Evolutionary conservation across 92 coral and sea anemone species (phyloP).

Genomic region (Ricordea florida): DNA sequence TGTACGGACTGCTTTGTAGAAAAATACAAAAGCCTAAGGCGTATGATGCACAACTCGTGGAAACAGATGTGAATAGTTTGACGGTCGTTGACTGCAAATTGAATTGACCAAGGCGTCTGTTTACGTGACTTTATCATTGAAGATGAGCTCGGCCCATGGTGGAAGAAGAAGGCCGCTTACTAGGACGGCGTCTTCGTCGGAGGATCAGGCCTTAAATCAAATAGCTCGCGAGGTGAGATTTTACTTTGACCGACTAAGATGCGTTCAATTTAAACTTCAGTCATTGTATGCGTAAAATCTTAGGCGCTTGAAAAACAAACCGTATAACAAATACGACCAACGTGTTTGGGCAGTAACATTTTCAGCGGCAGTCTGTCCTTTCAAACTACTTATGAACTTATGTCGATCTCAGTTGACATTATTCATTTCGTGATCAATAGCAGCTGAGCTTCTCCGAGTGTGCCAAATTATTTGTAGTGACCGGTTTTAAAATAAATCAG

Average conservation of each 20-base stretch:
- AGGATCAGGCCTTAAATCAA: slow-evolving; percentile 97
- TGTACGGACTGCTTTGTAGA: slow-evolving; percentile 33
- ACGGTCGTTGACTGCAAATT: slow-evolving; percentile 62
- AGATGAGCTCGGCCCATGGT: slow-evolving; percentile 88
- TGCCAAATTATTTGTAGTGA: too few species aligned
- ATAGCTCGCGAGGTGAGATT: slow-evolving; percentile 97
- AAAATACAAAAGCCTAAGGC: slow-evolving; percentile 24
- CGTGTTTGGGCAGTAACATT: too few species aligned
- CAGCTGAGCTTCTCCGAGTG: too few species aligned
- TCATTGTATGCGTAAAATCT: too few species aligned
- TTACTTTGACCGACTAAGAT: too few species aligned
- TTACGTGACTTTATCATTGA: slow-evolving; percentile 35
- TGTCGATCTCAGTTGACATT: too few species aligned
- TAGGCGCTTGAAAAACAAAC: too few species aligned
- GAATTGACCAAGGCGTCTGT: slow-evolving; percentile 35
- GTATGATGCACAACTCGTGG: slow-evolving; percentile 53
- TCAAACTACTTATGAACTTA: too few species aligned
- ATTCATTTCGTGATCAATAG: too few species aligned
- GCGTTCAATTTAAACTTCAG: neutral
- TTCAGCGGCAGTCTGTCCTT: too few species aligned
- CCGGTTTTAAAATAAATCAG: too few species aligned
- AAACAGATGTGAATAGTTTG: slow-evolving; percentile 78
- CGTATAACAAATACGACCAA: too few species aligned
- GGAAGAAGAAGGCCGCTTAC: slow-evolving; percentile 91
- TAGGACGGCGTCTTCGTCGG: slow-evolving; percentile 82